Evolutionary conservation across 2,888 invertebrate species (phyloP).

Genomic region (Acanthopleura granulata): DNA sequence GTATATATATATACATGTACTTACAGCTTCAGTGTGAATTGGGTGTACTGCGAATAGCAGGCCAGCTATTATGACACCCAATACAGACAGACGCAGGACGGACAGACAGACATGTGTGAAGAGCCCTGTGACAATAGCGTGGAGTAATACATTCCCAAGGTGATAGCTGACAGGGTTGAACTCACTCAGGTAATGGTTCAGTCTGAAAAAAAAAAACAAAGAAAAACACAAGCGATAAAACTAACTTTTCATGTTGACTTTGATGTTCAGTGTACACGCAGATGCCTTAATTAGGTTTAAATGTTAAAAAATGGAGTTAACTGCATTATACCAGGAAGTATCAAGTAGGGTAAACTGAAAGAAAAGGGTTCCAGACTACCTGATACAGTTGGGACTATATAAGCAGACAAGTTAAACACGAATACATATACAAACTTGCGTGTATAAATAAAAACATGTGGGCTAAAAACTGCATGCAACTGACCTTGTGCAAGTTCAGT

Average conservation of each 20-base stretch:
- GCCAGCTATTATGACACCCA: constrained; percentile 56
- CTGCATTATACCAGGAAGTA: too few relatives aligned
- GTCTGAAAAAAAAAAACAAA: constrained; percentile 41
- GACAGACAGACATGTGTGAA: constrained; percentile 44
- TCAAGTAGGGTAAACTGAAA: too few relatives aligned
- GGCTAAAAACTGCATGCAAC: too few relatives aligned
- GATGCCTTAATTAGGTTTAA: not conserved
- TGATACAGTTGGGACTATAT: too few relatives aligned
- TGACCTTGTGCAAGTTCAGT: too few relatives aligned
- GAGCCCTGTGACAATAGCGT: constrained; percentile 49
- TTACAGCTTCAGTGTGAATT: constrained; percentile 72
- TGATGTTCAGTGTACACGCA: not conserved
- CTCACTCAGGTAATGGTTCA: constrained; percentile 46
- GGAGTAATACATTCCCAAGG: constrained; percentile 54
- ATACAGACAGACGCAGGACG: constrained; percentile 38
- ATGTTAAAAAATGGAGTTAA: too few relatives aligned
- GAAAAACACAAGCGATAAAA: not conserved
- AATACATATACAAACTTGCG: too few relatives aligned
- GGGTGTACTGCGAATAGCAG: constrained; percentile 62
- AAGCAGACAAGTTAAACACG: too few relatives aligned
- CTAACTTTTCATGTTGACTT: not conserved
- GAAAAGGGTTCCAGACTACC: too few relatives aligned
- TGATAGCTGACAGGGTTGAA: constrained; percentile 53
- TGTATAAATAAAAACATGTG: too few relatives aligned
- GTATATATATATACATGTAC: constrained; percentile 68